Conservation (phyloP, 2,888 invertebrate genomes). For the Hipparchia semele region DNA sequence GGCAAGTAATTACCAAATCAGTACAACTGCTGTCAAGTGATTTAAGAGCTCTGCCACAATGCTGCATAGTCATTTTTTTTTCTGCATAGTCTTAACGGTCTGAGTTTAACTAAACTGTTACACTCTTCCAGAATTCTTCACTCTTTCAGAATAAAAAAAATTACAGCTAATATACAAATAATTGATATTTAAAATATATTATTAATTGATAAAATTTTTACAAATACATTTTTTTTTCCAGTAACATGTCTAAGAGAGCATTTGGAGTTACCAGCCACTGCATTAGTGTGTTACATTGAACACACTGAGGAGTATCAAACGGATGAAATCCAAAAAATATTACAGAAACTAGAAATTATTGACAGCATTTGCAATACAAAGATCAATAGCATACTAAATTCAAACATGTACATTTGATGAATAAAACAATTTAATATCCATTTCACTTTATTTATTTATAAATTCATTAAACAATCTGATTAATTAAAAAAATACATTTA, state of each 20-base stretch:
- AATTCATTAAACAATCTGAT: conserved; percentile 37
- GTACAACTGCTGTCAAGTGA: no score
- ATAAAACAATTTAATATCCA: conserved; percentile 30
- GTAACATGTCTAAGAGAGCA: conserved; percentile 67
- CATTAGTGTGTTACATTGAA: conserved; percentile 65
- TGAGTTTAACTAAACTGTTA: no score
- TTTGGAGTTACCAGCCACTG: conserved; percentile 56
- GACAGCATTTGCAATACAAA: conserved; percentile 43
- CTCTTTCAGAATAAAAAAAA: no score
- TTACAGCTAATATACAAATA: no score
- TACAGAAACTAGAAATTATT: conserved; percentile 60
- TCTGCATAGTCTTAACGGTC: no score
- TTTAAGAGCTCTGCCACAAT: no score
- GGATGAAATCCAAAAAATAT: conserved; percentile 57
- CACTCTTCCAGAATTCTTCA: no score
- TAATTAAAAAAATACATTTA: conserved; percentile 39
- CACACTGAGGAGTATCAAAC: conserved; percentile 63
- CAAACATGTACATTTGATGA: conserved; percentile 68
- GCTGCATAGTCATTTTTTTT: no score
- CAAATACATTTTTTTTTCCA: conserved; percentile 51
- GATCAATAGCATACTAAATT: conserved; percentile 54
- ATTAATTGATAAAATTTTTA: neutral
- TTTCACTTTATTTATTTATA: conserved; percentile 33
- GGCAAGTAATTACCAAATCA: no score
- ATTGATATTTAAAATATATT: no score